Percentiles rank a stretch among this genome's conserved stretches.
phyloP scores from a whole-genome alignment of 2,113 vertebrate genomes.

The Mobula birostris region DNA sequence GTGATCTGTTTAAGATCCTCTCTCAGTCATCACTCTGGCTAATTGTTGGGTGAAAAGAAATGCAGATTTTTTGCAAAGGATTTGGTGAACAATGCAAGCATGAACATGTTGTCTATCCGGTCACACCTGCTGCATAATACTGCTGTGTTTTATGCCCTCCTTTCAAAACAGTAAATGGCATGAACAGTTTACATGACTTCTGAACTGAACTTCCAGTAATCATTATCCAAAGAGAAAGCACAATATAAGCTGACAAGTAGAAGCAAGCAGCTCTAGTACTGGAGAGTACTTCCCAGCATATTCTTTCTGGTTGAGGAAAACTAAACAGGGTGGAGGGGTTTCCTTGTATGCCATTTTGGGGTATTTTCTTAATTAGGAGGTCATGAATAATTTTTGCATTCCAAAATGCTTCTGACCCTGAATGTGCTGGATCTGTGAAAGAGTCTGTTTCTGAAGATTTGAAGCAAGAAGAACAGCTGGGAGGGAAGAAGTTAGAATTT shows the following conservation, averaged over 20 bases:
- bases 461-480: not conserved
- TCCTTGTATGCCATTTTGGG: not conserved
- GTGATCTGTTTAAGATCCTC: conserved; percentile 30
- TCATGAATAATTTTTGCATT: not conserved
- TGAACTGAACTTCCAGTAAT: conserved; percentile 17
- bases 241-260: not conserved
- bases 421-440: not conserved
- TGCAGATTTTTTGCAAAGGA: not conserved
- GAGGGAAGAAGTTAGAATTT: not conserved
- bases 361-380: not conserved
- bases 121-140: conserved; percentile 20
- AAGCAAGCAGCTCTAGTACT: not conserved
- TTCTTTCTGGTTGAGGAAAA: not conserved
- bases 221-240: conserved; percentile 1
- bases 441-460: not conserved
- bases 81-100: conserved; percentile 31
- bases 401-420: not conserved
- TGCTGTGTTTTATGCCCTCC: not conserved
- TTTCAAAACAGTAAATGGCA: not conserved
- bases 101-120: conserved; percentile 14
- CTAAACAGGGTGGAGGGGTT: conserved; percentile 1
- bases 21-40: conserved; percentile 27
- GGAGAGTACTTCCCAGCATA: not conserved
- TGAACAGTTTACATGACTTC: conserved; percentile 13
- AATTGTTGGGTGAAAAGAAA: conserved; percentile 17